Evolutionary conservation across 2,113 vertebrate species (phyloP).

Genomic region (Struthio camelus): DNA sequence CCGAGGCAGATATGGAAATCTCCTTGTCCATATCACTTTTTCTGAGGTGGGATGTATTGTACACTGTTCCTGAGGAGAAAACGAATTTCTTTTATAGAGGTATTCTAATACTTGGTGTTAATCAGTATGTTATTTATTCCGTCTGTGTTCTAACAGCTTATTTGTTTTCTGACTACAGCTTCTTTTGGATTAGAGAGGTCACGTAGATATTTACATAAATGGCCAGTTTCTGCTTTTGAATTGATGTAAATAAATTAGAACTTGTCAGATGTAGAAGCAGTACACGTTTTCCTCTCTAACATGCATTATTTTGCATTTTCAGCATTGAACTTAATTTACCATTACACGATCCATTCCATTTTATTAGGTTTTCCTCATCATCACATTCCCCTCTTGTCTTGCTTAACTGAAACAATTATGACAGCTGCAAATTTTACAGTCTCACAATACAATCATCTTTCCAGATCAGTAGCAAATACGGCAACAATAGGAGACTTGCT

Average conservation of each 20-base stretch:
- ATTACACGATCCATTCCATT: background rate
- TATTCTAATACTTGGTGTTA: background rate
- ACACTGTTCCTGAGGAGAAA: background rate
- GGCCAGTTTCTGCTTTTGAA: background rate
- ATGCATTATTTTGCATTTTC: background rate
- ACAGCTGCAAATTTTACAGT: slow-evolving; percentile 19
- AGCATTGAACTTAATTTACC: background rate
- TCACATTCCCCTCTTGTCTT: slow-evolving; percentile 1
- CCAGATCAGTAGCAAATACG: background rate
- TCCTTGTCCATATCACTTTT: background rate
- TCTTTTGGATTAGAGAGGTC: background rate
- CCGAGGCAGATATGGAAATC: background rate
- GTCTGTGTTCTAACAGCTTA: background rate
- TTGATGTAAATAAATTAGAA: background rate
- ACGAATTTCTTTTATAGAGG: background rate
- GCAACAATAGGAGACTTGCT: background rate
- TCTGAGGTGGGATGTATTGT: background rate
- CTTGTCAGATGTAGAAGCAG: background rate
- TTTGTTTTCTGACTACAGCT: background rate
- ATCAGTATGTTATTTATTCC: background rate
- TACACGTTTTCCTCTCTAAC: background rate
- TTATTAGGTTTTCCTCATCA: background rate
- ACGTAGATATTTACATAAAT: background rate
- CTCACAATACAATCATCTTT: background rate
- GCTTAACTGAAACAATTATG: background rate